Conservation (phyloP, 2,113 vertebrate genomes). For the Forbesichthys papilliferus region DNA sequence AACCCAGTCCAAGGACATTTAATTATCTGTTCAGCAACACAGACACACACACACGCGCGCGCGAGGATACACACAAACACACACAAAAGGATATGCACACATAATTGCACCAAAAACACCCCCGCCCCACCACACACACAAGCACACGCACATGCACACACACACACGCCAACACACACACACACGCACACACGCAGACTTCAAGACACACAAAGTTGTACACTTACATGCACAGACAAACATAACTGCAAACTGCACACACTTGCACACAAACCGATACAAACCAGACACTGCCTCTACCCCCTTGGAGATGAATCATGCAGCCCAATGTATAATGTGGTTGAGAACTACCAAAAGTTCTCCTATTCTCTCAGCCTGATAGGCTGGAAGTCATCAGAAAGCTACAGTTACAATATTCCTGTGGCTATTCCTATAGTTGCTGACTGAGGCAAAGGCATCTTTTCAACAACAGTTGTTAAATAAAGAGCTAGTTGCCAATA, state of each 20-base stretch:
- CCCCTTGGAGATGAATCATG: slow-evolving; percentile 40
- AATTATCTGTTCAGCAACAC: background rate
- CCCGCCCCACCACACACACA: background rate
- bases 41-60: slow-evolving; percentile 14
- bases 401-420: slow-evolving; percentile 32
- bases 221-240: no score
- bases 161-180: background rate
- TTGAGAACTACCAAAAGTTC: slow-evolving; percentile 46
- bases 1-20: slow-evolving; percentile 7
- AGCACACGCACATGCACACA: background rate
- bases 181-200: background rate
- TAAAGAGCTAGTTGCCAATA: background rate
- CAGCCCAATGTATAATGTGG: slow-evolving; percentile 47
- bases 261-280: background rate
- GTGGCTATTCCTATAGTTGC: slow-evolving; percentile 21
- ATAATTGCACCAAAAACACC: background rate
- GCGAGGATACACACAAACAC: slow-evolving; percentile 15
- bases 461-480: background rate
- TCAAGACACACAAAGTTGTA: no score
- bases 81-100: background rate
- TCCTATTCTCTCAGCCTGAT: slow-evolving; percentile 33
- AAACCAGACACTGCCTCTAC: slow-evolving; percentile 37
- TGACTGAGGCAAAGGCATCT: slow-evolving; percentile 22
- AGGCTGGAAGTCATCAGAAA: slow-evolving; percentile 39
- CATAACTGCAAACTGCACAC: background rate